Evolutionary conservation across 1,140 invertebrate species (phyloP).

Genomic region (Prorops nasuta): DNA sequence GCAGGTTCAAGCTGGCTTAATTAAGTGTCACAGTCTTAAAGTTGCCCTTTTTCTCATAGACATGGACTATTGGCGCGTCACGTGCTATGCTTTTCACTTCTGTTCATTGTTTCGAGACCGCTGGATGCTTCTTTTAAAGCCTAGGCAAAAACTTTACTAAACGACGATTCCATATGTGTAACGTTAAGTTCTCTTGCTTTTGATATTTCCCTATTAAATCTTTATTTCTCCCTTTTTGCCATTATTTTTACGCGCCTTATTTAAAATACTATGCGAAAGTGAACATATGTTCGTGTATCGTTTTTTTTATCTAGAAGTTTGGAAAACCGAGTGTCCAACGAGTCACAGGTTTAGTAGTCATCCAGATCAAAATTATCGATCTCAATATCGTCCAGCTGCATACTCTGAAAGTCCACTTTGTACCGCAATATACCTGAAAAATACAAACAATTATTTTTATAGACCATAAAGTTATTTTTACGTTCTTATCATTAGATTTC

Average conservation of each 20-base stretch:
- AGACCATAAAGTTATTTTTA: slow-evolving; percentile 4
- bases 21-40: slow-evolving; percentile 46
- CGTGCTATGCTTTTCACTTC: slow-evolving; percentile 21
- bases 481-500: no score
- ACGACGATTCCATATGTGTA: slow-evolving; percentile 15
- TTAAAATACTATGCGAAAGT: slow-evolving; percentile 14
- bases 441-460: slow-evolving; percentile 20
- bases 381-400: slow-evolving; percentile 87
- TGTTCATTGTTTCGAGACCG: slow-evolving; percentile 18
- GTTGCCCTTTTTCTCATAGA: slow-evolving; percentile 32
- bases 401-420: slow-evolving; percentile 97
- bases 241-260: slow-evolving; percentile 11
- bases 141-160: slow-evolving; percentile 27
- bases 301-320: slow-evolving; percentile 20
- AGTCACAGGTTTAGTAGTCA: slow-evolving; percentile 74
- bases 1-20: slow-evolving; percentile 56
- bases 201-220: no score
- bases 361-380: slow-evolving; percentile 86
- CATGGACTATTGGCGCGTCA: slow-evolving; percentile 19
- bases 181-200: no score
- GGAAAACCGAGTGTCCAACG: slow-evolving; percentile 20
- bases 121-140: slow-evolving; percentile 17
- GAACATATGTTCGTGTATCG: slow-evolving; percentile 11
- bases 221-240: no score
- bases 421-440: slow-evolving; percentile 91